Evolutionary conservation across 2,113 vertebrate genomes (phyloP), one percentile per base, ranked within the genome.

Genomic region (Ondatra zibethicus): DNA sequence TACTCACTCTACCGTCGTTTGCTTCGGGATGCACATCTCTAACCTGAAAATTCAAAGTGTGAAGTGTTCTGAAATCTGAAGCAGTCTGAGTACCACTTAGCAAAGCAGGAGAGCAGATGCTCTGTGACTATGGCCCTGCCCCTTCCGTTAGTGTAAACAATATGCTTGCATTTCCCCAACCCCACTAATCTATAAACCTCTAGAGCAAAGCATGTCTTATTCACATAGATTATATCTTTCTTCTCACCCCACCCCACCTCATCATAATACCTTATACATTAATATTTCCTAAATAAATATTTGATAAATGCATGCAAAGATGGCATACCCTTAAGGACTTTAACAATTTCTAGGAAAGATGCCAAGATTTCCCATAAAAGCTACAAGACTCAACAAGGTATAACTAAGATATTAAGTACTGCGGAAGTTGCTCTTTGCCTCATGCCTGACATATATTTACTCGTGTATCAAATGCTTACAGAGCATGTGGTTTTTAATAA

Each of bases 211-310:
- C 7, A 47, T 13, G 25, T 27, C 52, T 84, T 78, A 55, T 78
- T 72, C 70, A 65, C 7, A 81, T 50, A 66, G 76, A 73, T 50
- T 29, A 36, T 75, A 7, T 80, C 55, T 66, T 80, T 93, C 61
- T 70, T 93, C 66, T 87, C 92, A 78, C 19, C 50, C 31, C 13
- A 29, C 8, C 31, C 31, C 86, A 80, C 21, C 36, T 58, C 77
- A 73, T 58, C 66, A 45, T n/a, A 61, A 81, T 61, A 80, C 29
- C 23, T 70, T 81, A 77, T 47, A 92, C 58, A 90, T 90, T 90
- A 94, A 94, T 61, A 61, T 76, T 70, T 81, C 17, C 73, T 52
- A 52, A 92, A 81, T 87, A 76, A 81, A 90, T 94, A 92, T 87
- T 92, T 94, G 42, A 94, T 91, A 87, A 90, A 82, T 81, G 29